Conservation (phyloP, 2,888 invertebrate species). For the Belgica antarctica region DNA sequence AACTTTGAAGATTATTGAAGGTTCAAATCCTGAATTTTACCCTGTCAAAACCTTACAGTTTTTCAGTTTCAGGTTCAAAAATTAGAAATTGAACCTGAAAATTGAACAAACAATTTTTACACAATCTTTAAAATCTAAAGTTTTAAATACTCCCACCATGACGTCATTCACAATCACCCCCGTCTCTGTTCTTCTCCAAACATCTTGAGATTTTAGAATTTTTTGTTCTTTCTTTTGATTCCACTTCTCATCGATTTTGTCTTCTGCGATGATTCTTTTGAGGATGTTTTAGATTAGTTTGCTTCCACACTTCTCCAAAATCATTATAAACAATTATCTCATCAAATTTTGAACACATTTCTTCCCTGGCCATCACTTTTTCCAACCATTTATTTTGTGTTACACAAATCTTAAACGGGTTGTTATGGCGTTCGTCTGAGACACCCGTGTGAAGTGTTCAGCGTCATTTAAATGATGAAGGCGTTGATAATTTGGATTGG, state of each 20-base stretch:
- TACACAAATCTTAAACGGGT: conserved; percentile 12
- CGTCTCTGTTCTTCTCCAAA: background rate
- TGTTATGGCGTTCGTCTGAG: background rate
- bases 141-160: too few species aligned
- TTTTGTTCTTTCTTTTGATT: background rate
- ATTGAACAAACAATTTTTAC: too few species aligned
- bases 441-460: conserved; percentile 27
- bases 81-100: too few species aligned
- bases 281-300: conserved; percentile 29
- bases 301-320: conserved; percentile 34
- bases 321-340: conserved; percentile 44
- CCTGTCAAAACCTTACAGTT: too few species aligned
- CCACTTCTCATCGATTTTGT: background rate
- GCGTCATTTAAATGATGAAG: conserved; percentile 16
- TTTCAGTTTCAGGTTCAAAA: too few species aligned
- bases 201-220: too few species aligned
- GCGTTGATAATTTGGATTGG: conserved; percentile 37
- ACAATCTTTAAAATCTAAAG: too few species aligned
- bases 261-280: conserved; percentile 19
- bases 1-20: too few species aligned
- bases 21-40: too few species aligned
- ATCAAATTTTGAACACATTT: conserved; percentile 34
- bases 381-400: background rate
- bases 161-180: conserved; percentile 20
- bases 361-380: background rate